Evolutionary conservation across 2,113 vertebrate genomes (phyloP).

Genomic region (Fregata magnificens): DNA sequence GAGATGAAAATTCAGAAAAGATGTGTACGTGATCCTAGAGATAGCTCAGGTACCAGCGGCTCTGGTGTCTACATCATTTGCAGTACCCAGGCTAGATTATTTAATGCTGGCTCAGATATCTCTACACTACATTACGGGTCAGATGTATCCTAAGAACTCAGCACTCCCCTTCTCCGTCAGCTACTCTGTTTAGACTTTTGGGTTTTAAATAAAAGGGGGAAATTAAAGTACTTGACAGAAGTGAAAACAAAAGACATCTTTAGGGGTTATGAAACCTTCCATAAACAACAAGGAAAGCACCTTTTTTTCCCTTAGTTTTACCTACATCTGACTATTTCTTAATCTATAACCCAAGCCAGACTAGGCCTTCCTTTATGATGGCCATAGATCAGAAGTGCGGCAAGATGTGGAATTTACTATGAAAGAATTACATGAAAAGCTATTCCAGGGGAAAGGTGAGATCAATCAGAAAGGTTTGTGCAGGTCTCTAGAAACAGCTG

Average conservation of each 20-base stretch:
- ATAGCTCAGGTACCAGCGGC: not conserved
- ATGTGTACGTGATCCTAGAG: not conserved
- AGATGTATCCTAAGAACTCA: not conserved
- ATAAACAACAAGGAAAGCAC: not conserved
- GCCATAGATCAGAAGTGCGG: not conserved
- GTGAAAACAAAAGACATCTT: not conserved
- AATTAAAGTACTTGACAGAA: not conserved
- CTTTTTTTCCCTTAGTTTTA: not conserved
- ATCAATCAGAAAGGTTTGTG: not conserved
- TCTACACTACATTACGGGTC: not conserved
- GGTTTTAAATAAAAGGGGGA: not conserved
- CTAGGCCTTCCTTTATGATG: not conserved
- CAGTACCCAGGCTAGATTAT: not conserved
- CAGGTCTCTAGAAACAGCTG: not conserved
- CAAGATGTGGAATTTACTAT: not conserved
- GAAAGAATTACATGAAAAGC: not conserved
- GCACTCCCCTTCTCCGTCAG: not conserved
- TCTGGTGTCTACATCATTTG: not conserved
- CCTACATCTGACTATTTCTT: not conserved
- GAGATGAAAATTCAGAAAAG: not conserved
- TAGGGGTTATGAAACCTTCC: not conserved
- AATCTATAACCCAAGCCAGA: not conserved
- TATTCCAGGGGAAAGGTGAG: not conserved
- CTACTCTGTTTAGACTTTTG: not conserved
- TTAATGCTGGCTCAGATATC: not conserved